Percentiles rank a stretch among this genome's conserved stretches.
phyloP scores from a whole-genome alignment of 2,888 invertebrate genomes.

The Heliconius charithonia region DNA sequence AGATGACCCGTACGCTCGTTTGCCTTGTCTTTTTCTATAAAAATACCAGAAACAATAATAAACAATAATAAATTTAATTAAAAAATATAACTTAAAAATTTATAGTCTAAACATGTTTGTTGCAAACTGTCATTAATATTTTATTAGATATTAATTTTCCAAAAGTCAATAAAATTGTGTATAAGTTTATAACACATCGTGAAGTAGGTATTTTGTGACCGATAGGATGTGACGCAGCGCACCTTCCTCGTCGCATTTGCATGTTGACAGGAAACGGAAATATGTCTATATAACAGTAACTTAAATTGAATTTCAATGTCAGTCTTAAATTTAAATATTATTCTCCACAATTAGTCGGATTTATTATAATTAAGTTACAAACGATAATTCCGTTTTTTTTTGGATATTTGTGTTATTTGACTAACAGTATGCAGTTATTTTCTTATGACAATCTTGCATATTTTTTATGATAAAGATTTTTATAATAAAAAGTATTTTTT shows the following conservation, averaged over 20 bases:
- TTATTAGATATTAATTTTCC: not conserved
- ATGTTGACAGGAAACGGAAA: constrained; percentile 30
- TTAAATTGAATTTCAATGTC: constrained; percentile 17
- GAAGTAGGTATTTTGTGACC: constrained; percentile 1
- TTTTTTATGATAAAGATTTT: no score
- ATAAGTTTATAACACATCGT: not conserved
- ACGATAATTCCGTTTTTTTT: not conserved
- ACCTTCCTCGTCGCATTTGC: constrained; percentile 30
- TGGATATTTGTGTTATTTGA: not conserved
- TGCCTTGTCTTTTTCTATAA: no score
- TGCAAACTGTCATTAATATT: not conserved
- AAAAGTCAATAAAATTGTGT: constrained; percentile 1
- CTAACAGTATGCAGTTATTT: not conserved
- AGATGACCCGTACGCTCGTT: no score
- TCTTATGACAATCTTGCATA: not conserved
- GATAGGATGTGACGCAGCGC: constrained; percentile 33
- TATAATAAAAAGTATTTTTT: not conserved
- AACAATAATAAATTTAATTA: not conserved
- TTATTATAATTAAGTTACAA: not conserved
- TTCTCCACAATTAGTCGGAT: not conserved
- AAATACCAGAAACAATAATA: not conserved
- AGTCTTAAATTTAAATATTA: constrained; percentile 6
- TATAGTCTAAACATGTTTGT: not conserved
- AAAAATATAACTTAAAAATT: not conserved
- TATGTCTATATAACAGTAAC: constrained; percentile 12